These are phyloP conservation scores for Drosophila santomea DNA, from an alignment of 1,140 invertebrate genomes.

Conservation along the genomic window DNA sequence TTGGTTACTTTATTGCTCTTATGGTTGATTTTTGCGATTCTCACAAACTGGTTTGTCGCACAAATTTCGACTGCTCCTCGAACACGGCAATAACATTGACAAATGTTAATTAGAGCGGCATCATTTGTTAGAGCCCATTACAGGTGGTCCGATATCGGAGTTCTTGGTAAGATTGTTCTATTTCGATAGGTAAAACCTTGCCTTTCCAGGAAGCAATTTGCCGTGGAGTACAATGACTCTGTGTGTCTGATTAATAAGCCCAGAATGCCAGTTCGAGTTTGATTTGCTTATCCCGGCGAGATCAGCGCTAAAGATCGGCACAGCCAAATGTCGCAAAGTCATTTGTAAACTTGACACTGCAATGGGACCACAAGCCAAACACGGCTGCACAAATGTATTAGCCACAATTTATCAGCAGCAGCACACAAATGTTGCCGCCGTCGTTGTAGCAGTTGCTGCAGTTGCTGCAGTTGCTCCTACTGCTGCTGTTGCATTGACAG, in stretches of 20 bases:
- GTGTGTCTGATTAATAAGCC: slow-evolving; percentile 72
- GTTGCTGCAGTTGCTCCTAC: slow-evolving; percentile 21
- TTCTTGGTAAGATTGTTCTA: slow-evolving; percentile 79
- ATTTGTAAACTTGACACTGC: slow-evolving; percentile 83
- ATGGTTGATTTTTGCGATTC: neutral
- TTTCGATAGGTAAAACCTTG: slow-evolving; percentile 61
- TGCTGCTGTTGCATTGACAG: slow-evolving; percentile 61
- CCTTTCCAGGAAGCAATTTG: slow-evolving; percentile 66
- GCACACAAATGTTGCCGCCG: slow-evolving; percentile 51
- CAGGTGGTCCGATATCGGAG: slow-evolving; percentile 56
- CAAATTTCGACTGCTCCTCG: slow-evolving; percentile 35
- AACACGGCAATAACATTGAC: slow-evolving; percentile 61
- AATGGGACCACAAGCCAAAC: slow-evolving; percentile 64
- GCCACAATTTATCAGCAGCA: slow-evolving; percentile 71
- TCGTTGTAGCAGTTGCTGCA: slow-evolving; percentile 39
- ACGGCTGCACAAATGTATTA: slow-evolving; percentile 74
- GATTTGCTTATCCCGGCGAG: slow-evolving; percentile 27
- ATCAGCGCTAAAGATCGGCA: slow-evolving; percentile 59
- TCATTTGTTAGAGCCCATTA: slow-evolving; percentile 66
- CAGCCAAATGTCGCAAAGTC: slow-evolving; percentile 73
- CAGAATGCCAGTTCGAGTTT: slow-evolving; percentile 14
- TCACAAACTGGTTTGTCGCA: slow-evolving; percentile 58
- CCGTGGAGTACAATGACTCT: slow-evolving; percentile 69
- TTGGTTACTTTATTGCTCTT: slow-evolving; percentile 8
- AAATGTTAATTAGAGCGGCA: slow-evolving; percentile 66